Evolutionary conservation across 2,888 invertebrate genomes (phyloP).

Genomic region (Abrostola tripartita): DNA sequence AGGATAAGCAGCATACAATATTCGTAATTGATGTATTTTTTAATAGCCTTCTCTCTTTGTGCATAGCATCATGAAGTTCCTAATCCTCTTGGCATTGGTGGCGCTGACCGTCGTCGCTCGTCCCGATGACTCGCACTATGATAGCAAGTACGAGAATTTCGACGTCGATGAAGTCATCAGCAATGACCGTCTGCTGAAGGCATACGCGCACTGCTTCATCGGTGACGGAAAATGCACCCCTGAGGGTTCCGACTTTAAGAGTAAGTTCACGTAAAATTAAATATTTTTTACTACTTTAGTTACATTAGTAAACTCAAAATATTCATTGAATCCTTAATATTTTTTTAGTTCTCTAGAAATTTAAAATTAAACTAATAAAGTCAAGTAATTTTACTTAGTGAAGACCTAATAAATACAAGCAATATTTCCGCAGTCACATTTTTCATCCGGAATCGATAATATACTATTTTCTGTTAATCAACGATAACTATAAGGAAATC

Average conservation of each 20-base stretch:
- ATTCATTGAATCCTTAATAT: too few species aligned
- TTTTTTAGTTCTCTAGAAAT: too few species aligned
- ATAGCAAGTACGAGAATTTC: constrained; percentile 35
- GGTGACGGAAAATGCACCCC: constrained; percentile 38
- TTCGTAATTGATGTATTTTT: constrained; percentile 33
- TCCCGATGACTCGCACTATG: constrained; percentile 22
- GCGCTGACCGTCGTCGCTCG: constrained; percentile 25
- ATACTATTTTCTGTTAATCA: constrained; percentile 17
- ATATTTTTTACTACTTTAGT: too few species aligned
- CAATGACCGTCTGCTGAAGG: constrained; percentile 23
- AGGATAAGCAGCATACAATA: too few species aligned
- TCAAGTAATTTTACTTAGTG: too few species aligned
- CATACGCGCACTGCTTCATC: constrained; percentile 33
- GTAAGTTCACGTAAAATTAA: constrained; percentile 23
- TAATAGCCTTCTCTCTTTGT: neutral
- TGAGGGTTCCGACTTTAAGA: constrained; percentile 39
- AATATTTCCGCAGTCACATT: constrained; percentile 14
- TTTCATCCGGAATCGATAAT: constrained; percentile 23
- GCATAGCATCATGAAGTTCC: constrained; percentile 36
- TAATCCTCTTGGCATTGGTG: constrained; percentile 36
- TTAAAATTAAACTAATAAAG: too few species aligned
- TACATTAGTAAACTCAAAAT: too few species aligned
- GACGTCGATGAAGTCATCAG: constrained; percentile 13
- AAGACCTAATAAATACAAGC: neutral
- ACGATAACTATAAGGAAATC: constrained; percentile 29